Evolutionary conservation across 2,797 vertebrate species (phyloP).

Genomic region (Tokudaia tokunoshimensis): DNA sequence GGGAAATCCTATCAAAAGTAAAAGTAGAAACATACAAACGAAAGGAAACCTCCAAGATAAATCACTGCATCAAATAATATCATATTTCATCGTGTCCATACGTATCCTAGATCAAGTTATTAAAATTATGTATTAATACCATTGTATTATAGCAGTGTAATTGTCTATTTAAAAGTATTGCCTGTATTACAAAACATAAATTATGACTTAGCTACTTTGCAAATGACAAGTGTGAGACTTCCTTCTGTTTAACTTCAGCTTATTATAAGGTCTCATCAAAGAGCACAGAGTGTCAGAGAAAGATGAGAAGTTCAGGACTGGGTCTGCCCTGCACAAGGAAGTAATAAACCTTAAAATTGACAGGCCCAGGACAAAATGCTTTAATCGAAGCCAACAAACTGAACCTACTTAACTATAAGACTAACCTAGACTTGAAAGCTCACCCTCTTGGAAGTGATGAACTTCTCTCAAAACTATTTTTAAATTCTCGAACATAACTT

Average conservation of each 20-base stretch:
- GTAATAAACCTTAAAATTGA: not conserved
- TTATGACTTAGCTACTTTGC: not conserved
- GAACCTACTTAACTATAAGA: not conserved
- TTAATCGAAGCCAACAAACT: not conserved
- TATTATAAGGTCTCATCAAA: not conserved
- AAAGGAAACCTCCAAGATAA: not conserved
- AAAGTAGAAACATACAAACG: not conserved
- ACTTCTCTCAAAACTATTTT: not conserved
- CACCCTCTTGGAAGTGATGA: conserved; percentile 15
- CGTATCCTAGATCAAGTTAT: not conserved
- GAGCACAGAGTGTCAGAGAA: not conserved
- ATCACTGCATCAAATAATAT: not conserved
- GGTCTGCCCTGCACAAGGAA: not conserved
- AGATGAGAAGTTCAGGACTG: not conserved
- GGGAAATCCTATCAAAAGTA: not conserved
- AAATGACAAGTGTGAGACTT: not conserved
- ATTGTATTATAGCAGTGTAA: not conserved
- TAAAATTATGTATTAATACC: not conserved
- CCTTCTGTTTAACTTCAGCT: not conserved
- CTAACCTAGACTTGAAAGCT: conserved; percentile 23
- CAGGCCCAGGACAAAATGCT: not conserved
- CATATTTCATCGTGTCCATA: not conserved
- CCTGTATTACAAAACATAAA: not conserved
- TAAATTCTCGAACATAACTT: conserved; percentile 30
- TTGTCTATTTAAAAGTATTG: not conserved